Evolutionary conservation across 1,140 invertebrate species (phyloP), one percentile per base, ranked within the genome.

Genomic region (Scaptomyza pallida): DNA sequence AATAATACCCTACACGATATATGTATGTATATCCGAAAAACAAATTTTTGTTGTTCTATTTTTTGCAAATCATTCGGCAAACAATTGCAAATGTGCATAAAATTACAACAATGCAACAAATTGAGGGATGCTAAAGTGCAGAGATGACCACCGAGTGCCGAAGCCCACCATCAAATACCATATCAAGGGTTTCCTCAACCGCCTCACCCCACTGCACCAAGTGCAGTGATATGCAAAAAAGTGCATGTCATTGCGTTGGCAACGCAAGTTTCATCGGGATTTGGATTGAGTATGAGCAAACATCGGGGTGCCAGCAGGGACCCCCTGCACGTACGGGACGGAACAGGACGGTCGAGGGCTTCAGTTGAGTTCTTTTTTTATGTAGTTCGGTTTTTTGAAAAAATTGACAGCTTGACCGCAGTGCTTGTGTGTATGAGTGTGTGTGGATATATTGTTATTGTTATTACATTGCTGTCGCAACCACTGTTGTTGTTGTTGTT

Each of bases 71-170:
- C 88, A 89, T 75, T 86, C 60, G 71, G 78, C 80, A 89, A 86
- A 76, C 86, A 89, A 89, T 81, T 74, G 89, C 77, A 78, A 89
- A 89, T 89, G 80, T 86, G 77, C 80, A 85, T 85, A 78, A 89
- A 77, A 89, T 89, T 78, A 77, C 76, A 83, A 78, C 74, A 89
- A 80, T 74, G 71, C 78, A 73, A 85, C 79, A 89, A 89, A 89
- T 86, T 72, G 78, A 89, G 88, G 70, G 75, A 88, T 81, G 83
- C 67, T 41, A 63, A 63, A 52, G 37, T 56, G 59, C 72, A 75
- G 57, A 40, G 44, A 23, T 67, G 63, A 67, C 63, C 63, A 41
- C 16, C 47, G 23, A 62, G 26, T 19, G 19, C 19, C 10, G 26
- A 57, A 44, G 63, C 51, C 45, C 37, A 62, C 45, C 40, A 63